phyloP scores from a whole-genome alignment of 2,113 vertebrate species.

The rabbit (Oryctolagus cuniculus) region mOryCun1.1 NC_091445.1:43596501-43597000 shows the following conservation, averaged over 20 bases:
- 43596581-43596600: background rate
- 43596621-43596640: background rate
- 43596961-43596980: slow-evolving; percentile 67
- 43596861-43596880: slow-evolving; percentile 19
- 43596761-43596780: background rate
- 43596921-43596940: background rate
- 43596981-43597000: slow-evolving; percentile 48
- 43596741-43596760: background rate
- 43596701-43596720: background rate
- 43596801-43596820: background rate
- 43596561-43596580: background rate
- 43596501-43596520: accelerated
- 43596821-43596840: background rate
- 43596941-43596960: background rate
- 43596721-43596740: background rate
- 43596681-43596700: accelerated
- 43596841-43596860: background rate
- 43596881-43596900: slow-evolving; percentile 27
- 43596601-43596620: background rate
- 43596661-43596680: background rate
- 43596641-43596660: background rate
- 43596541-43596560: background rate
- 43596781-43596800: background rate
- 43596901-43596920: background rate
- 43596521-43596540: background rate